phyloP scores from a whole-genome alignment of 2,113 vertebrate species.

The Todiramphus saurophagus region DNA sequence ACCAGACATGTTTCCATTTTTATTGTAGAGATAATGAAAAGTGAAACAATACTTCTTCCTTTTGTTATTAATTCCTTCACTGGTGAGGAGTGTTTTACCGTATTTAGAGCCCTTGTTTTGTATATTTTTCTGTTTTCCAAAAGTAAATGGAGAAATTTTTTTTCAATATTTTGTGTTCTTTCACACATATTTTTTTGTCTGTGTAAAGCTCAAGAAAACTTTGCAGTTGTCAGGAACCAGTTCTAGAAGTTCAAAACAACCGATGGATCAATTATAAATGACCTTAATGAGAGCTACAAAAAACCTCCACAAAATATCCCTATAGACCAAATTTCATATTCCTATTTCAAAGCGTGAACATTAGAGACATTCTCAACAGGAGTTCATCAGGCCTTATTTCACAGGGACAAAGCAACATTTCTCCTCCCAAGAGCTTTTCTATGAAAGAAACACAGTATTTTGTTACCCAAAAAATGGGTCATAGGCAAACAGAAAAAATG shows the following conservation, averaged over 20 bases:
- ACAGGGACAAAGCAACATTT: constrained; percentile 17
- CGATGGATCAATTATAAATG: not conserved
- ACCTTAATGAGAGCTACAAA: not conserved
- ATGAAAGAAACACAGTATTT: constrained; percentile 21
- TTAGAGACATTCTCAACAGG: not conserved
- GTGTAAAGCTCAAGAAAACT: not conserved
- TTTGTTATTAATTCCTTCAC: not conserved
- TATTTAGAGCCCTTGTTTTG: not conserved
- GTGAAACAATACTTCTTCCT: not conserved
- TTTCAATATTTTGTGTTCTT: not conserved
- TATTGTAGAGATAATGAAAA: not conserved
- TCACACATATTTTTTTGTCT: not conserved
- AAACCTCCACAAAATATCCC: not conserved
- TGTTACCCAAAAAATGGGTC: not conserved
- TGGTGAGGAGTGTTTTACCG: not conserved
- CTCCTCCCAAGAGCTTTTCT: constrained; percentile 28
- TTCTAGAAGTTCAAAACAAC: not conserved
- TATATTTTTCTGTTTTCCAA: not conserved
- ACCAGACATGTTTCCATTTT: not conserved
- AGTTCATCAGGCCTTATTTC: not conserved
- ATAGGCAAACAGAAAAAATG: not conserved
- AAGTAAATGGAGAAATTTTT: not conserved
- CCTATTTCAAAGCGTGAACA: not conserved
- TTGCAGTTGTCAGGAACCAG: not conserved
- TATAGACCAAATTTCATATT: not conserved